These are phyloP conservation scores for Adelognathus sp. DNA, from an alignment of 2,888 invertebrate species.

Conservation along the genomic window DNA sequence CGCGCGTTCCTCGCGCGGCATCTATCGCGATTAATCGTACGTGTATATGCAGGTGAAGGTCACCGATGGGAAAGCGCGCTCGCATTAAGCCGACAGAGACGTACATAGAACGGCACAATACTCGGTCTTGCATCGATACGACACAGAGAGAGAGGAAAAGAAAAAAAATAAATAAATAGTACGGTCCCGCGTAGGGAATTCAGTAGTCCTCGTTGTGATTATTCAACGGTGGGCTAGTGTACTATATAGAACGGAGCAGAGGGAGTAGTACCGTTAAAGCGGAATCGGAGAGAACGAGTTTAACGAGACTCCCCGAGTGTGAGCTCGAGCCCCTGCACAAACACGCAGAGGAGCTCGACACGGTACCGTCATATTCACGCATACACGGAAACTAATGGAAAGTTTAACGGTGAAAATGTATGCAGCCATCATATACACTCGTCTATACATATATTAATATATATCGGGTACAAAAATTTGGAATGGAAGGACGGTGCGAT, in stretches of 20 bases:
- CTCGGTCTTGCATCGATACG: neutral
- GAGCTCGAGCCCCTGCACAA: conserved; percentile 28
- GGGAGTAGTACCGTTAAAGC: conserved; percentile 60
- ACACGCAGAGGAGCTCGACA: conserved; percentile 14
- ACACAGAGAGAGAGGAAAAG: neutral
- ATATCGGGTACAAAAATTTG: conserved; percentile 41
- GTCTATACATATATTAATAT: conserved; percentile 14
- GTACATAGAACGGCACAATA: neutral
- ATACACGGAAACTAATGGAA: conserved; percentile 57
- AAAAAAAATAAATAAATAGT: conserved; percentile 2
- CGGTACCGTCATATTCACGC: neutral
- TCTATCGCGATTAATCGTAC: conserved; percentile 16
- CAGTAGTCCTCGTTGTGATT: conserved; percentile 36
- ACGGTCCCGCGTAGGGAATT: conserved; percentile 28
- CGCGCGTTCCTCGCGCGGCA: conserved; percentile 5
- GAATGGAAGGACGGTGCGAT: neutral
- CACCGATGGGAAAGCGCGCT: conserved; percentile 26
- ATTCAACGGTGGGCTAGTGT: conserved; percentile 43
- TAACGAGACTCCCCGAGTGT: conserved; percentile 58
- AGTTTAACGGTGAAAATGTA: conserved; percentile 60
- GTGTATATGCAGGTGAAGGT: conserved; percentile 34
- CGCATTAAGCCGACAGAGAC: neutral
- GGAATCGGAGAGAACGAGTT: conserved; percentile 61
- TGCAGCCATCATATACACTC: too few relatives aligned
- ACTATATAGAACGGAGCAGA: conserved; percentile 32